Conservation (phyloP, 2,113 vertebrate species). For the Donacobius atricapilla region DNA sequence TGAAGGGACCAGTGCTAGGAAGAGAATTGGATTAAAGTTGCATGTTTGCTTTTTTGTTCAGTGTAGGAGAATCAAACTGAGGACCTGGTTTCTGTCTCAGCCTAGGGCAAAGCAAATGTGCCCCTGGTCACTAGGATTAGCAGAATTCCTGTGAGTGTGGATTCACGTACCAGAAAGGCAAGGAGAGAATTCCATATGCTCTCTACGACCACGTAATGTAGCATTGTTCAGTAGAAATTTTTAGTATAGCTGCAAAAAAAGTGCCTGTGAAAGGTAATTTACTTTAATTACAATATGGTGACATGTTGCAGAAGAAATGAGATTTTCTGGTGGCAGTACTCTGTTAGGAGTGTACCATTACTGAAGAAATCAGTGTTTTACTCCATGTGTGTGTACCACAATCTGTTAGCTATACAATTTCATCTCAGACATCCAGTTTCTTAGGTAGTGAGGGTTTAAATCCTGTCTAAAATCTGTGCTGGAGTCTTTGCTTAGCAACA, state of each 20-base stretch:
- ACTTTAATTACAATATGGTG: not conserved
- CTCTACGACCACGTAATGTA: not conserved
- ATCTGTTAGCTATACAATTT: not conserved
- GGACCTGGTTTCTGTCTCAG: not conserved
- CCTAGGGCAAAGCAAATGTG: not conserved
- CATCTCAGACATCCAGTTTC: not conserved
- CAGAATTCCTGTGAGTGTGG: not conserved
- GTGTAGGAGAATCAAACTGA: not conserved
- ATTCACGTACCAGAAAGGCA: not conserved
- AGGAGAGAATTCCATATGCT: not conserved
- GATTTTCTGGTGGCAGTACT: not conserved
- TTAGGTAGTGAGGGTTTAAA: not conserved
- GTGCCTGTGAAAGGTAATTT: not conserved
- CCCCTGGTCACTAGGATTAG: not conserved
- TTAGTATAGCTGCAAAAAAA: not conserved
- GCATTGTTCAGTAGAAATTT: not conserved
- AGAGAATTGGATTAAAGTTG: not conserved
- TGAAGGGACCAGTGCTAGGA: not conserved
- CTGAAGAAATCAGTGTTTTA: not conserved
- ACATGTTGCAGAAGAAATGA: not conserved
- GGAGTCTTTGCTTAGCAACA: not conserved
- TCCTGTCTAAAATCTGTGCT: not conserved
- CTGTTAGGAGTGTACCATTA: not conserved
- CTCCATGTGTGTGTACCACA: not conserved
- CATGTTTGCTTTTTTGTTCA: not conserved